These are phyloP conservation scores for Rhipidura dahli DNA, from an alignment of 2,113 vertebrate species.

Conservation along the genomic window DNA sequence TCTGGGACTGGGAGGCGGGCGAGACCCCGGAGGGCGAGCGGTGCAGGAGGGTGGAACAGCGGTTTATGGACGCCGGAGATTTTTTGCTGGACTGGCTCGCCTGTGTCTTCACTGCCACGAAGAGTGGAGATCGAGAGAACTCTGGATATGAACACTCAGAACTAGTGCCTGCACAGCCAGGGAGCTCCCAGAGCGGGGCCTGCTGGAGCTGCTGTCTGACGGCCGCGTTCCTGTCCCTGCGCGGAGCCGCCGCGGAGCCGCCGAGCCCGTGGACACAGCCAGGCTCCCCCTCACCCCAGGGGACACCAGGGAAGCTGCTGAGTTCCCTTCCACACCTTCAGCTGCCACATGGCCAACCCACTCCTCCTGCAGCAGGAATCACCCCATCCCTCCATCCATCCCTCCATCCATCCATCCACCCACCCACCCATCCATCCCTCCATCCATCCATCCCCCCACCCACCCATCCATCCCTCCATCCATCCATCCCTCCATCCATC, in stretches of 20 bases:
- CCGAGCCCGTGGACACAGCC: background rate
- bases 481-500: too few relatives aligned
- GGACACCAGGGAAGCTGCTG: background rate
- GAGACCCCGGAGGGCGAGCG: conserved; percentile 55
- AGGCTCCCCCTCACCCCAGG: background rate
- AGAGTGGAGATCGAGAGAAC: conserved; percentile 79
- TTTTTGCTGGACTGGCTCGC: conserved; percentile 77
- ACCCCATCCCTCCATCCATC: background rate
- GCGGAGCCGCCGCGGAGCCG: background rate
- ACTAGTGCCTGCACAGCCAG: conserved; percentile 71
- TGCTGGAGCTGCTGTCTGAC: conserved; percentile 52
- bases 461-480: too few relatives aligned
- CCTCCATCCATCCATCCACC: too few relatives aligned
- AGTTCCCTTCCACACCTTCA: background rate
- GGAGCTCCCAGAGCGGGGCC: conserved; percentile 58
- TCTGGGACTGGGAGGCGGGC: conserved; percentile 73
- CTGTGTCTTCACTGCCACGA: conserved; percentile 80
- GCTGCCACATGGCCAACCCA: background rate
- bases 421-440: too few relatives aligned
- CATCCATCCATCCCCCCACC: too few relatives aligned
- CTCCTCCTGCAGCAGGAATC: background rate
- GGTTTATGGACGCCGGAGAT: conserved; percentile 70
- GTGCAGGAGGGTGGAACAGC: conserved; percentile 74
- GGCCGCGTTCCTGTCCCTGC: background rate
- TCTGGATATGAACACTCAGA: conserved; percentile 79